phyloP scores from a whole-genome alignment of 2,797 vertebrate species.

The Euthynnus affinis region DNA sequence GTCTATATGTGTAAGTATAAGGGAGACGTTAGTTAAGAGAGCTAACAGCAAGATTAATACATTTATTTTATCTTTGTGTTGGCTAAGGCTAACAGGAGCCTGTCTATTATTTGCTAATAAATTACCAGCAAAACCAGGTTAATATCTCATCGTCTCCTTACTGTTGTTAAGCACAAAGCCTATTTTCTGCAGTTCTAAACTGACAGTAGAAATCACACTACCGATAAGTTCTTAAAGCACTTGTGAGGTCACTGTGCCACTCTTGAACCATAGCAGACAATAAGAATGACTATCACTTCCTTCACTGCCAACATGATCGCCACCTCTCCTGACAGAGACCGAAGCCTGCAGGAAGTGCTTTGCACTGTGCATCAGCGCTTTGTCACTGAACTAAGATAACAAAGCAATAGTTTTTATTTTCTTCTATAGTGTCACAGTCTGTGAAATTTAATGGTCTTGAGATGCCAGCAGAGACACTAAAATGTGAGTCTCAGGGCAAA shows the following conservation, averaged over 20 bases:
- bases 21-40: no score
- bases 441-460: constrained; percentile 33
- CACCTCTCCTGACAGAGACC: constrained; percentile 24
- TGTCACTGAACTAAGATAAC: constrained; percentile 15
- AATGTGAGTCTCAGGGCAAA: neutral
- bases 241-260: neutral
- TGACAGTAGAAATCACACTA: neutral
- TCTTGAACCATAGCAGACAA: neutral
- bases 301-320: neutral
- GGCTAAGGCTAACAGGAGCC: no score
- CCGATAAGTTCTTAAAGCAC: neutral
- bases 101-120: no score
- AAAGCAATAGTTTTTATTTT: constrained; percentile 17
- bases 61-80: no score
- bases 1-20: no score
- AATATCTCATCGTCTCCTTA: no score
- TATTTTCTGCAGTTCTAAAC: neutral
- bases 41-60: no score
- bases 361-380: constrained; percentile 16
- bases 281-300: neutral
- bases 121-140: no score
- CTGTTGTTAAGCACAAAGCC: neutral
- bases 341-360: neutral
- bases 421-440: constrained; percentile 3
- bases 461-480: constrained; percentile 1